These are phyloP conservation scores for Trididemnum nubilum DNA, from an alignment of 23 tunicate species.

Conservation along the genomic window DNA sequence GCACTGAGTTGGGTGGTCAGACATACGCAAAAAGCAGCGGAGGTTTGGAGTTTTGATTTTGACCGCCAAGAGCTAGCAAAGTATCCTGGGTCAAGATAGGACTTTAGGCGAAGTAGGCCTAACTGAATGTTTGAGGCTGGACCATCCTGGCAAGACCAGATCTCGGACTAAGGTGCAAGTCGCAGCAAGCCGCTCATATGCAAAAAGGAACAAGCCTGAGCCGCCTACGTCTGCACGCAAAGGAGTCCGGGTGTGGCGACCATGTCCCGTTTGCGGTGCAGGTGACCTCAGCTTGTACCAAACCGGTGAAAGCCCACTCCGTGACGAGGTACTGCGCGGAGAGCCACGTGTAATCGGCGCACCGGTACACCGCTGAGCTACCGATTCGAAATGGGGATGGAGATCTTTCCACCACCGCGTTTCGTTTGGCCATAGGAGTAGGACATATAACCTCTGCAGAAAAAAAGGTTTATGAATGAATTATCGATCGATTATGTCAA, in stretches of 20 bases:
- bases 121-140: too few species aligned
- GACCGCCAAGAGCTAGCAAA: too few species aligned
- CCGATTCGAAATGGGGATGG: conserved; percentile 2
- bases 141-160: too few species aligned
- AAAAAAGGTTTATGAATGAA: background rate
- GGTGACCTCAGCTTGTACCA: background rate
- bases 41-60: too few species aligned
- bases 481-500: too few species aligned
- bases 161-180: too few species aligned
- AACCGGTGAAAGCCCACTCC: conserved; percentile 77
- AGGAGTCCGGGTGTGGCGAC: conserved; percentile 61
- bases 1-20: too few species aligned
- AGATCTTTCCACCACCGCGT: background rate
- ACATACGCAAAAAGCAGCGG: too few species aligned
- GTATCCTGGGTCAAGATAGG: too few species aligned
- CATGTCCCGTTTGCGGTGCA: conserved; percentile 49
- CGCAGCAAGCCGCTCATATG: too few species aligned
- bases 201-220: too few species aligned
- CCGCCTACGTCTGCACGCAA: conserved; percentile 68
- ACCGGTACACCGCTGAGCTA: conserved; percentile 11
- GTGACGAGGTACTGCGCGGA: conserved; percentile 48
- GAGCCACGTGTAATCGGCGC: conserved; percentile 44
- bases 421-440: conserved; percentile 28
- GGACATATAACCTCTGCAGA: conserved; percentile 41
- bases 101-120: too few species aligned